Evolutionary conservation across 23 tunicate genomes (phyloP).

Genomic region (Styela plicata): DNA sequence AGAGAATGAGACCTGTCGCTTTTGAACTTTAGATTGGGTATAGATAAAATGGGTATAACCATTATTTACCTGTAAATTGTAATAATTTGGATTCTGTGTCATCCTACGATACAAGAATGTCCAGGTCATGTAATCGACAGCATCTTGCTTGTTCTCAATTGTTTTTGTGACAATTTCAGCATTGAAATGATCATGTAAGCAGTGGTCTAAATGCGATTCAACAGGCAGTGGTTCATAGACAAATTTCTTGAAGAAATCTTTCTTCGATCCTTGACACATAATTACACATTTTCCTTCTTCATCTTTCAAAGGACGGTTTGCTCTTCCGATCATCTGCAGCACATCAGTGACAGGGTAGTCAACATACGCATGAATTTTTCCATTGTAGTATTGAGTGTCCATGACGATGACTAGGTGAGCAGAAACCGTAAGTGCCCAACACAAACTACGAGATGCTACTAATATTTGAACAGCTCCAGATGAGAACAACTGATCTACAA

Average conservation of each 20-base stretch:
- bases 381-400: slow-evolving; percentile 99
- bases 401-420: slow-evolving; percentile 86
- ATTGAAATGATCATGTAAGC: slow-evolving; percentile 97
- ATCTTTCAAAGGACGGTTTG: slow-evolving; percentile 83
- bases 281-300: slow-evolving; percentile 98
- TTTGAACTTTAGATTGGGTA: no score
- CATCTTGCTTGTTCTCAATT: slow-evolving; percentile 99
- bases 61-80: slow-evolving; percentile 65
- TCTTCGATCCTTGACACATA: slow-evolving; percentile 98
- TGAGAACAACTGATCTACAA: slow-evolving; percentile 78
- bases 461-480: slow-evolving; percentile 90
- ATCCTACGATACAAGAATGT: slow-evolving; percentile 93
- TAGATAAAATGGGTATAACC: no score
- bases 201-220: slow-evolving; percentile 91
- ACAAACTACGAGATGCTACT: slow-evolving; percentile 78
- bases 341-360: slow-evolving; percentile 97
- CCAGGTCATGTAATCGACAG: slow-evolving; percentile 99
- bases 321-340: slow-evolving; percentile 96
- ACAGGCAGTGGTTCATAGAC: slow-evolving; percentile 97
- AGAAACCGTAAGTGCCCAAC: slow-evolving; percentile 81
- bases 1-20: no score
- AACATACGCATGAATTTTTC: slow-evolving; percentile 90
- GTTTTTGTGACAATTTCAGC: slow-evolving; percentile 99
- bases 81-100: slow-evolving; percentile 99
- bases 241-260: slow-evolving; percentile 96